Percentiles rank a stretch among this genome's conserved stretches.
phyloP scores from a whole-genome alignment of 2,113 vertebrate genomes.

The Podarcis muralis region DNA sequence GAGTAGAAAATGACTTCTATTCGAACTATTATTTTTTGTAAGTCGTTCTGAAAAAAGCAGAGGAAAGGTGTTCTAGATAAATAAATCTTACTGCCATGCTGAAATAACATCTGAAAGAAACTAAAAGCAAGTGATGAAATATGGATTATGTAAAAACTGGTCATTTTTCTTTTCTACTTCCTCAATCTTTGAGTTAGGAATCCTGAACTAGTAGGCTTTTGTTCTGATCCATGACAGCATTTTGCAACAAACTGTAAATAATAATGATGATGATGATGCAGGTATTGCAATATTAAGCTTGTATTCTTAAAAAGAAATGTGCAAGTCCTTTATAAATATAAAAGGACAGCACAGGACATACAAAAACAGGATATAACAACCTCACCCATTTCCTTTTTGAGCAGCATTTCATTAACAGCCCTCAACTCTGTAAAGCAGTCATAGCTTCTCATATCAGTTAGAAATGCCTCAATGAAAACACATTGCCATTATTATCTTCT shows the following conservation, averaged over 20 bases:
- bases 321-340: not conserved
- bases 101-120: not conserved
- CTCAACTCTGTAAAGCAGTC: slow-evolving; percentile 28
- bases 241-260: not conserved
- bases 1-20: not conserved
- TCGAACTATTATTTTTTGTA: not conserved
- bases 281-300: not conserved
- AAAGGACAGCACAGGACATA: not conserved
- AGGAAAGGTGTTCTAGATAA: not conserved
- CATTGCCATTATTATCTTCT: not conserved
- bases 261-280: no score
- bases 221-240: not conserved
- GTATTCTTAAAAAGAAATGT: not conserved
- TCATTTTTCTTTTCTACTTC: not conserved
- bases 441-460: slow-evolving; percentile 14
- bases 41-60: not conserved
- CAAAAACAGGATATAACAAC: slow-evolving; percentile 59
- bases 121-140: not conserved
- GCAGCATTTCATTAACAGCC: slow-evolving; percentile 25
- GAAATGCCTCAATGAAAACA: slow-evolving; percentile 62
- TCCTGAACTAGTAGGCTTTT: not conserved
- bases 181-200: not conserved
- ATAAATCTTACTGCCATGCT: not conserved
- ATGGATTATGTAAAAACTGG: not conserved
- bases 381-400: slow-evolving; percentile 66